These are phyloP conservation scores for crab-eating macaque (Macaca fascicularis) DNA, from an alignment of 2,113 vertebrate species.

Conservation along the genomic window DNA sequence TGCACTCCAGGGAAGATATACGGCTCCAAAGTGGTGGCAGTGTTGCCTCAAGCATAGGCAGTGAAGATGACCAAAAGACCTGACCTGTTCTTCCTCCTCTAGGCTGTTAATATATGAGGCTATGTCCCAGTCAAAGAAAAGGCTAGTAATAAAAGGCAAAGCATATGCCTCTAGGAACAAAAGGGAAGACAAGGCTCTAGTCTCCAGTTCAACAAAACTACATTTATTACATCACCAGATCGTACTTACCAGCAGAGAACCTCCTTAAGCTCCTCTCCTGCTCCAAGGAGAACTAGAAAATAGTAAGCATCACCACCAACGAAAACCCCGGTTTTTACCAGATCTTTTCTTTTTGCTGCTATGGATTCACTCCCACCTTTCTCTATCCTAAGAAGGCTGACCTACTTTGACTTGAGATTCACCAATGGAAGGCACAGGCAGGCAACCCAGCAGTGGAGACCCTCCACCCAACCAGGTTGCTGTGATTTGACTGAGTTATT, in stretches of 20 bases:
- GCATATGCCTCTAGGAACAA: not conserved
- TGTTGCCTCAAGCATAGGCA: not conserved
- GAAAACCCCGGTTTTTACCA: not conserved
- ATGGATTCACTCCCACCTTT: not conserved
- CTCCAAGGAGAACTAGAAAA: not conserved
- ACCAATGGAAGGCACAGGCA: not conserved
- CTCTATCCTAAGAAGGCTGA: not conserved
- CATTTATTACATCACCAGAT: not conserved
- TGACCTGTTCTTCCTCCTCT: not conserved
- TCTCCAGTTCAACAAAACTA: not conserved
- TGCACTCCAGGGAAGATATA: not conserved
- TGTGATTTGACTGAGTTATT: not conserved
- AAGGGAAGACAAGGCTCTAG: not conserved
- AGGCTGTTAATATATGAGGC: not conserved
- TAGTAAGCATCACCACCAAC: not conserved
- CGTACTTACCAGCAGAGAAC: not conserved
- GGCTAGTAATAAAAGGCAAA: conserved; percentile 4
- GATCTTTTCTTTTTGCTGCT: not conserved
- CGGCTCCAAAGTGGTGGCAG: not conserved
- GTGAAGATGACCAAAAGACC: not conserved
- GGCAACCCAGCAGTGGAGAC: not conserved
- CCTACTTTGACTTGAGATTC: not conserved
- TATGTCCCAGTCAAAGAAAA: not conserved
- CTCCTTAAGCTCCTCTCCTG: not conserved
- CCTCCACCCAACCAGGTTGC: not conserved